Evolutionary conservation across 2,888 invertebrate genomes (phyloP), one percentile per base, ranked within the genome.

Genomic region (Dicycla oo): DNA sequence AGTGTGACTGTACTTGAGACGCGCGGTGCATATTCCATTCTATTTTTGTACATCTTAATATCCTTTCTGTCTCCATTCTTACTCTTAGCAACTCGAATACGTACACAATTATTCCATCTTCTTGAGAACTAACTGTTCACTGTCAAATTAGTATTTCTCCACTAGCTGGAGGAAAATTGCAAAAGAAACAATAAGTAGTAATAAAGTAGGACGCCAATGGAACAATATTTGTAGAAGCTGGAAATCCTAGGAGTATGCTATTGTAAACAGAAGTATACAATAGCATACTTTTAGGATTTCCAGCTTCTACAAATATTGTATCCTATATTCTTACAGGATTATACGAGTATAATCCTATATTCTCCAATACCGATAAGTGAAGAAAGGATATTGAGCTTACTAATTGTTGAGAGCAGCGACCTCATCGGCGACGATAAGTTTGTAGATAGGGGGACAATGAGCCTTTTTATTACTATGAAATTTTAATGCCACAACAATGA

Each of bases 401-500:
- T 71, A 64, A 61, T 47, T 26, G 30, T 57, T 57, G 43, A 49
- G 60, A 58, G 30, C 18, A 64, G 26, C 69, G 62, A 73, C 49
- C 60, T 64, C 23, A 40, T 56, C 51, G 15, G 23, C 6, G 11
- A 43, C 62, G 45, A 69, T 62, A 45, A 62, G 20, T 70, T 70
- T 58, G 30, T 54, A 67, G 13, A 64, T 30, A 30, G 51, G 30
- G 66, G 49, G 60, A 60, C n/a, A 57, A 76, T 61, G 8, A 66
- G 58, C 45, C 53, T 63, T 69, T 8, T 63, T 69, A 73, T 69
- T 68, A 66, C 49, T 69, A 57, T 75, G 75, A 70, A 62, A 67
- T 75, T 80, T 64, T 61, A 73, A 62, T 73, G 61, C 67, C 62
- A 73, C 76, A 70, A 76, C 78, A 75, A 79, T 78, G 83, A 80